Conservation (phyloP, 2,797 vertebrate species). For the Xerus rutilus region DNA sequence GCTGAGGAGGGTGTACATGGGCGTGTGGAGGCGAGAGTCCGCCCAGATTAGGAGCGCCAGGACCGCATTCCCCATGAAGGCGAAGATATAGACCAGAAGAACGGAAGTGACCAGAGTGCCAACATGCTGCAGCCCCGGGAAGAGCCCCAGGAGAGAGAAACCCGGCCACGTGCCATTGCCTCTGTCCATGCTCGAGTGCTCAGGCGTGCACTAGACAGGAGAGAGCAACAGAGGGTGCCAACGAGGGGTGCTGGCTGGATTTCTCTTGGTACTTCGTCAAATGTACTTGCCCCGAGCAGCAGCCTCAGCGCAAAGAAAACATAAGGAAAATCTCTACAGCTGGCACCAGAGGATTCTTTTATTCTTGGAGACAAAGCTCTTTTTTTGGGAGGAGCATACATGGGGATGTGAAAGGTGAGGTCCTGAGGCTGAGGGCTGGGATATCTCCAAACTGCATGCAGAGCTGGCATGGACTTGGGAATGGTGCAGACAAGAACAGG, state of each 20-base stretch:
- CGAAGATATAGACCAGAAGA: not conserved
- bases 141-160: slow-evolving; percentile 42
- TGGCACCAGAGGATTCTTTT: not conserved
- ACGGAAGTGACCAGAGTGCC: not conserved
- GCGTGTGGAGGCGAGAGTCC: not conserved
- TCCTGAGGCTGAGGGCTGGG: not conserved
- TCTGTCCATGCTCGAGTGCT: not conserved
- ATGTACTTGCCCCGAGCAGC: not conserved
- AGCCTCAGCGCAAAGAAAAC: not conserved
- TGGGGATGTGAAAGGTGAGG: not conserved
- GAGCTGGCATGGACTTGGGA: not conserved
- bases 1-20: slow-evolving; percentile 66
- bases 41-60: slow-evolving; percentile 42
- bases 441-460: not conserved
- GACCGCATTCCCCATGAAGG: not conserved
- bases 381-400: not conserved
- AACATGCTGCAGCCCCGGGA: not conserved
- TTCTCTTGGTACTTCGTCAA: not conserved
- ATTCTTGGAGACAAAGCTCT: not conserved
- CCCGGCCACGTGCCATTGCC: not conserved
- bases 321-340: not conserved
- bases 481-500: not conserved
- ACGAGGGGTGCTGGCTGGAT: not conserved
- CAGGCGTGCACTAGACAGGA: not conserved
- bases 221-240: not conserved